Evolutionary conservation across 2,888 invertebrate genomes (phyloP).

Genomic region (Ochropacha duplaris): DNA sequence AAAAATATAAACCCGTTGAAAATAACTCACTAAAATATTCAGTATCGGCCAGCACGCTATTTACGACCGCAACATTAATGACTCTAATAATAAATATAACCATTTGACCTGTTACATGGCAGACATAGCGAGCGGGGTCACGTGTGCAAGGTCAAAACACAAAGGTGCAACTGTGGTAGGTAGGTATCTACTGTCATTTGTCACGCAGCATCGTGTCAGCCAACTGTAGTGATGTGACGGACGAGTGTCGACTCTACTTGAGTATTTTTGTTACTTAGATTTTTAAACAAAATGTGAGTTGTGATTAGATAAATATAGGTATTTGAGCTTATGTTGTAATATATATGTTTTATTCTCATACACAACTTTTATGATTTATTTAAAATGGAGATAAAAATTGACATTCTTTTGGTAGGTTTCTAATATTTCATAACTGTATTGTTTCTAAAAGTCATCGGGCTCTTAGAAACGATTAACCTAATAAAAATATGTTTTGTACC

Average conservation of each 20-base stretch:
- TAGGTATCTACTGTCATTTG: constrained; percentile 20
- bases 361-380: too few relatives aligned
- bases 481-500: too few relatives aligned
- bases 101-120: constrained; percentile 15
- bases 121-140: constrained; percentile 11
- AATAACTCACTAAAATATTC: neutral
- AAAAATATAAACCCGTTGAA: neutral
- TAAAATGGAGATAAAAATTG: too few relatives aligned
- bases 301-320: too few relatives aligned
- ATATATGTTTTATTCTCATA: too few relatives aligned
- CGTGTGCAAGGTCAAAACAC: constrained; percentile 23
- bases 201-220: constrained; percentile 27
- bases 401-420: too few relatives aligned
- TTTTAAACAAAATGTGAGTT: too few relatives aligned
- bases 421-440: too few relatives aligned
- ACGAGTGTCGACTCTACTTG: neutral
- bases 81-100: constrained; percentile 8
- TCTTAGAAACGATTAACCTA: too few relatives aligned
- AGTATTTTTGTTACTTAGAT: neutral
- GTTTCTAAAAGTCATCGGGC: too few relatives aligned
- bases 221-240: neutral
- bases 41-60: neutral
- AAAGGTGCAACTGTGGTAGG: constrained; percentile 17
- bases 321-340: too few relatives aligned
- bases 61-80: neutral